phyloP scores from a whole-genome alignment of 2,113 vertebrate genomes.

The Halcyon malimbica region DNA sequence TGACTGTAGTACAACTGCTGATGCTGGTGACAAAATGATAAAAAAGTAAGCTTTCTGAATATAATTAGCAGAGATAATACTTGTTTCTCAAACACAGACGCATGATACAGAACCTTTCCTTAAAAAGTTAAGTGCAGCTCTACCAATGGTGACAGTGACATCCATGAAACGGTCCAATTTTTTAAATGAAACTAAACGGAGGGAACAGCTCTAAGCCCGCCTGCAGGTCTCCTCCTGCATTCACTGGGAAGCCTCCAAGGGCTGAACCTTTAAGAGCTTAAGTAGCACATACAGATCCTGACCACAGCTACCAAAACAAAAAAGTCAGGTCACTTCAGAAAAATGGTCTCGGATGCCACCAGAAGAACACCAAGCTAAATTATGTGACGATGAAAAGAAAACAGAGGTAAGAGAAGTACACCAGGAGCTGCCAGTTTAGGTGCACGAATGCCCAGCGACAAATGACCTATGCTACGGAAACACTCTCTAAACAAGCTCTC shows the following conservation, averaged over 20 bases:
- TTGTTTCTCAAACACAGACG: neutral
- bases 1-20: conserved; percentile 89
- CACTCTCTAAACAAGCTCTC: neutral
- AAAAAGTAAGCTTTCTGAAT: conserved; percentile 15
- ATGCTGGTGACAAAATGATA: conserved; percentile 73
- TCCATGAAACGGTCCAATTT: neutral
- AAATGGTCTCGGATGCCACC: neutral
- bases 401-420: too few species aligned
- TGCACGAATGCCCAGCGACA: neutral
- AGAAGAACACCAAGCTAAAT: neutral
- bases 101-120: neutral
- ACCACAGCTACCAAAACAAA: neutral
- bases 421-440: neutral
- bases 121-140: neutral
- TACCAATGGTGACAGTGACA: neutral
- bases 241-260: neutral
- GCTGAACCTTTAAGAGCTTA: neutral
- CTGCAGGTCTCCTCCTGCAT: neutral
- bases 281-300: neutral
- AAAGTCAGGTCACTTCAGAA: neutral
- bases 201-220: neutral
- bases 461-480: neutral
- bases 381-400: accelerated
- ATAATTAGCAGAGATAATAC: neutral
- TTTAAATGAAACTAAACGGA: neutral